These are phyloP conservation scores for Pinctada fucata DNA, from an alignment of 2,888 invertebrate species.

Conservation along the genomic window DNA sequence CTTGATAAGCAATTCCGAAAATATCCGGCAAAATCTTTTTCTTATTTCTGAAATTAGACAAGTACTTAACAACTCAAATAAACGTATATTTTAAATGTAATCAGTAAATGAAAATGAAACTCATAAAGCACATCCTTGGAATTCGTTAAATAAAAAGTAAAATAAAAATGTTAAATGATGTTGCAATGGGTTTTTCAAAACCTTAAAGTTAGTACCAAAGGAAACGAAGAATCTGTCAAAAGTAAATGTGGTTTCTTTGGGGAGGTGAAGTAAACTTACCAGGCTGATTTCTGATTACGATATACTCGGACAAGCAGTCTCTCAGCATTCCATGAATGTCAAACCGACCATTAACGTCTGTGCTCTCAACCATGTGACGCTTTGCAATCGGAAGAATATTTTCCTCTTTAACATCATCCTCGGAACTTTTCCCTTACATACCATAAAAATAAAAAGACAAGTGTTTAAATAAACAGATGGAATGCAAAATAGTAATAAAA, in stretches of 20 bases:
- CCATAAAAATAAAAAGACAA: background rate
- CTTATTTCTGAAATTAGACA: conserved; percentile 34
- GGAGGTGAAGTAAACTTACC: background rate
- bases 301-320: conserved; percentile 26
- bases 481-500: no score
- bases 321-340: conserved; percentile 31
- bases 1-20: conserved; percentile 29
- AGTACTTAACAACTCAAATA: no score
- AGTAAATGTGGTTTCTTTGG: background rate
- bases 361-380: conserved; percentile 14
- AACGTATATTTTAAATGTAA: no score
- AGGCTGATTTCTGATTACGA: conserved; percentile 26
- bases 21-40: conserved; percentile 36
- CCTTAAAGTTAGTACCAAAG: no score
- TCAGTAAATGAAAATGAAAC: no score
- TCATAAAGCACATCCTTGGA: no score
- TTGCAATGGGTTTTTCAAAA: no score
- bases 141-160: no score
- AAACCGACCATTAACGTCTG: conserved; percentile 13
- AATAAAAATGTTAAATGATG: no score
- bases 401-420: background rate
- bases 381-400: conserved; percentile 8
- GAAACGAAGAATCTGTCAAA: no score
- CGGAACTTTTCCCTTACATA: conserved; percentile 11
- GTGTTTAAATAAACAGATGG: background rate